Percentiles rank a stretch among this genome's conserved stretches.
Evolutionary conservation across 2,797 vertebrate genomes (phyloP).

Genomic region (Eulemur rubriventer): DNA sequence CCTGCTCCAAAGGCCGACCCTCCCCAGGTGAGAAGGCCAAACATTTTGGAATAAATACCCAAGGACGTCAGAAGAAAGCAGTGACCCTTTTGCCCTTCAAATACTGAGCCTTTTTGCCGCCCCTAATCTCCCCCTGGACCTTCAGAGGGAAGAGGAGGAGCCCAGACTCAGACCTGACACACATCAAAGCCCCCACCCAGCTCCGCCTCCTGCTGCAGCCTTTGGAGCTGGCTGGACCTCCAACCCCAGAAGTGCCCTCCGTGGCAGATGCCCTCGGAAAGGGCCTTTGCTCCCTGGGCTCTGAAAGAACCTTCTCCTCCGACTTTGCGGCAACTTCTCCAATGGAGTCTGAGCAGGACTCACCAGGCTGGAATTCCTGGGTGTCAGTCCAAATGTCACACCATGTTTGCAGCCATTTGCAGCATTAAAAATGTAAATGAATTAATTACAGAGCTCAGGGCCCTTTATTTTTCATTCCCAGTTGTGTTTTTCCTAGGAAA

Average conservation of each 20-base stretch:
- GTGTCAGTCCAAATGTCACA: neutral
- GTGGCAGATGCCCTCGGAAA: rapidly evolving
- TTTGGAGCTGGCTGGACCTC: no score
- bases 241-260: rapidly evolving
- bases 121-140: slow-evolving; percentile 1
- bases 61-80: neutral
- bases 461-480: neutral
- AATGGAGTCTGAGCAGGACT: neutral
- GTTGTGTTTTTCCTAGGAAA: neutral
- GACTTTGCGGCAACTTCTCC: neutral
- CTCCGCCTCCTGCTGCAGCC: neutral
- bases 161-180: no score
- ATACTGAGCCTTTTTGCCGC: neutral
- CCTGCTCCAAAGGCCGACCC: neutral
- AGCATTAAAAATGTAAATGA: neutral
- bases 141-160: neutral
- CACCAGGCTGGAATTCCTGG: neutral
- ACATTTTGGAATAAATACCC: neutral
- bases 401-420: neutral
- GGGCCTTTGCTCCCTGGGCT: neutral
- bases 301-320: neutral
- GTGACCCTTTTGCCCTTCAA: neutral
- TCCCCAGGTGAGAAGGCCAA: neutral
- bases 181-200: no score
- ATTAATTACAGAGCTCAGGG: neutral